Conservation (phyloP, 2,888 invertebrate species). For the Stenodera caucasica region DNA sequence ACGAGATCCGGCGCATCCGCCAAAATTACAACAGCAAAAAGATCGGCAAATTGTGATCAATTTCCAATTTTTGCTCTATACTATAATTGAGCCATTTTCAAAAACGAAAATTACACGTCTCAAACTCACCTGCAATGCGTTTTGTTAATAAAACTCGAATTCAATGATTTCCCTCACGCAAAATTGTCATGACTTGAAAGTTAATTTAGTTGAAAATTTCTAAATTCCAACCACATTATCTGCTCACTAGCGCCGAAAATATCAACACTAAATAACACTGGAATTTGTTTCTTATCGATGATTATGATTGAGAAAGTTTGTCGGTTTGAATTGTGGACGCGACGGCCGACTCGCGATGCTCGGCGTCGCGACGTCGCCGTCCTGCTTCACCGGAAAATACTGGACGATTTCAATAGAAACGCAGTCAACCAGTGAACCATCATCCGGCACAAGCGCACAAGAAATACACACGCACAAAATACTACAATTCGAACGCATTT, state of each 20-base stretch:
- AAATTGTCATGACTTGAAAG: not conserved
- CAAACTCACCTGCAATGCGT: conserved; percentile 4
- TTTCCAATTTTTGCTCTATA: no score
- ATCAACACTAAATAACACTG: no score
- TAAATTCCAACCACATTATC: no score
- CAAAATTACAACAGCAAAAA: not conserved
- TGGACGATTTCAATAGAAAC: not conserved
- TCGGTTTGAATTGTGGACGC: no score
- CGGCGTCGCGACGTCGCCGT: conserved; percentile 5
- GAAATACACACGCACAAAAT: not conserved
- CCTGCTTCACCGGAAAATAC: conserved; percentile 3
- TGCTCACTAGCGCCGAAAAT: no score
- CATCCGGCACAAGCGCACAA: conserved; percentile 7
- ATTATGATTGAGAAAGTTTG: no score
- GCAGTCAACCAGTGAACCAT: not conserved
- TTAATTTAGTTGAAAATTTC: no score
- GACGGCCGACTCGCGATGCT: conserved; percentile 6
- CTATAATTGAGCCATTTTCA: no score
- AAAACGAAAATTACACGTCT: not conserved
- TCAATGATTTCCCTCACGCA: not conserved
- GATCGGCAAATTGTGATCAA: no score
- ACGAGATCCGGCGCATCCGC: not conserved
- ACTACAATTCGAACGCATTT: not conserved
- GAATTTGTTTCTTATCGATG: no score
- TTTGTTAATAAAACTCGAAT: not conserved